These are phyloP conservation scores for Clivina fossor DNA, from an alignment of 2,888 invertebrate genomes.

Conservation along the genomic window DNA sequence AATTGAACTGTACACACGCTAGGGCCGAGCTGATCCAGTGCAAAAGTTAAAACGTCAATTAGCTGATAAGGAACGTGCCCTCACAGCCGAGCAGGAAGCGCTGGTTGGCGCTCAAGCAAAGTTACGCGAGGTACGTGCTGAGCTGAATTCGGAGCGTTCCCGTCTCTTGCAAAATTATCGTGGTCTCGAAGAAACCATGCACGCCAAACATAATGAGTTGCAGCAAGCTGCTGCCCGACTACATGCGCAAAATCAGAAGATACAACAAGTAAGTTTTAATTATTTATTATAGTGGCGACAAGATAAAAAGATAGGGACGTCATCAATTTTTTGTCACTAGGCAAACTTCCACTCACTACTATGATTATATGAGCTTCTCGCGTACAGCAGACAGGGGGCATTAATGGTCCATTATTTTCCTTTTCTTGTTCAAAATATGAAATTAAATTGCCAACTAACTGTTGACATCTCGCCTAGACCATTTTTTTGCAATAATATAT, in stretches of 20 bases:
- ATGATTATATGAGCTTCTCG: too few species aligned
- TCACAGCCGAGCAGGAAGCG: conserved; percentile 74
- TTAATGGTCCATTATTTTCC: too few species aligned
- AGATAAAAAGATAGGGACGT: too few species aligned
- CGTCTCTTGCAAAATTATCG: conserved; percentile 59
- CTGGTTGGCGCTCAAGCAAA: conserved; percentile 75
- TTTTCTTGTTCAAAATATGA: too few species aligned
- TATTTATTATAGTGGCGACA: too few species aligned
- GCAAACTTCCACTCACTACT: too few species aligned
- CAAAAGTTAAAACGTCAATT: conserved; percentile 85
- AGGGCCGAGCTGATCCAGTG: conserved; percentile 81
- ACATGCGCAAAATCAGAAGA: conserved; percentile 60
- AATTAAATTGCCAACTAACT: too few species aligned
- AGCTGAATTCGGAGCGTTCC: conserved; percentile 68
- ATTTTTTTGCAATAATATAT: too few species aligned
- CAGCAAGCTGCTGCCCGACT: conserved; percentile 64
- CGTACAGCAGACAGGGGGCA: too few species aligned
- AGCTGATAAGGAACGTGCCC: conserved; percentile 79
- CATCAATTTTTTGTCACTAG: too few species aligned
- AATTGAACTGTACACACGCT: conserved; percentile 34
- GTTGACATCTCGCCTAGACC: too few species aligned
- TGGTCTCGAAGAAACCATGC: conserved; percentile 59
- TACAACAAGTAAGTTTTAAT: conserved; percentile 58
- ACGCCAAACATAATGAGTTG: conserved; percentile 60
- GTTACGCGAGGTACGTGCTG: conserved; percentile 73